Conservation (phyloP, 2,113 vertebrate species). For the Ailuropoda melanoleuca region DNA sequence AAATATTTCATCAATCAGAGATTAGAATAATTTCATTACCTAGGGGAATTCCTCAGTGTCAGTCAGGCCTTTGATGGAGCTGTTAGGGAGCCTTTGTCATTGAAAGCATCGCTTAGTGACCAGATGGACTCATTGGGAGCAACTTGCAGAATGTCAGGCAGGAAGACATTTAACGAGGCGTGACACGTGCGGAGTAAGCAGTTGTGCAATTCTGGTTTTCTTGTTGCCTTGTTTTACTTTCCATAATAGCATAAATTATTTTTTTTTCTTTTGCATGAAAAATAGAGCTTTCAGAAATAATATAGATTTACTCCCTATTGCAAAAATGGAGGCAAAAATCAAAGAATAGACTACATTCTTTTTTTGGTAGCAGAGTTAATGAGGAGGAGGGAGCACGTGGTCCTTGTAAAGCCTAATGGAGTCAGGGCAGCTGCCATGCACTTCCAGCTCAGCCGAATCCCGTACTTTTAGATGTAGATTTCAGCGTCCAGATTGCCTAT, state of each 20-base stretch:
- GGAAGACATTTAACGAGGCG: not conserved
- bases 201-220: not conserved
- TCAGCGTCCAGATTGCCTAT: not conserved
- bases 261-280: not conserved
- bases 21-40: conserved; percentile 55
- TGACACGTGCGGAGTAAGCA: rapidly evolving
- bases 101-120: not conserved
- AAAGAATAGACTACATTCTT: not conserved
- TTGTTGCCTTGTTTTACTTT: not conserved
- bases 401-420: rapidly evolving
- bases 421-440: not conserved
- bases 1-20: conserved; percentile 65
- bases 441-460: not conserved
- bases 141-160: not conserved
- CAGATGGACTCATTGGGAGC: conserved; percentile 49
- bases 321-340: not conserved
- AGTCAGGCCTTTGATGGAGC: conserved; percentile 28
- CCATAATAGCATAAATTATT: not conserved
- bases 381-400: rapidly evolving
- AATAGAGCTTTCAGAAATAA: not conserved
- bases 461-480: not conserved
- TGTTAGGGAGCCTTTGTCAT: conserved; percentile 23
- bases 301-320: not conserved
- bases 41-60: not conserved
- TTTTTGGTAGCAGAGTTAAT: not conserved